Percentiles rank a stretch among this genome's conserved stretches.
phyloP scores from a whole-genome alignment of 2,113 vertebrate genomes.

The Speoplatyrhinus poulsoni region DNA sequence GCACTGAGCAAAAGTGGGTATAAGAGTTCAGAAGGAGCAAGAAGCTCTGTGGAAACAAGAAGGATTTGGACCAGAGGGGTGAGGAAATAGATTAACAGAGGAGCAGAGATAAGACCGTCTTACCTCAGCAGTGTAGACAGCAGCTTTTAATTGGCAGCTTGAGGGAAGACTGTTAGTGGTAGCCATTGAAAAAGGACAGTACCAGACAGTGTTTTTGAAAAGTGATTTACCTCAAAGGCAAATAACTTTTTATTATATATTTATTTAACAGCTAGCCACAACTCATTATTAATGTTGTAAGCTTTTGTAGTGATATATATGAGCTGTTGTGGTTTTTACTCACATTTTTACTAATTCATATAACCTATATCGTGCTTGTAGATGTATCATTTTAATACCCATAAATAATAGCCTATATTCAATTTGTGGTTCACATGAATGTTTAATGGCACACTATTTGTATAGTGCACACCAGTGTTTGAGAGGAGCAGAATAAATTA shows the following conservation, averaged over 20 bases:
- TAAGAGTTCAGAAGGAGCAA: conserved; percentile 27
- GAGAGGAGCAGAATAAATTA: not conserved
- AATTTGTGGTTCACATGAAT: too few relatives aligned
- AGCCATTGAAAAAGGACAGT: conserved; percentile 46
- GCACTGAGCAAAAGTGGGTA: conserved; percentile 6
- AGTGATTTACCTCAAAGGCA: not conserved
- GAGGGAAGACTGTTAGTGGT: conserved; percentile 62
- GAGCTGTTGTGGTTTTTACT: too few relatives aligned
- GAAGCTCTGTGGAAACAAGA: conserved; percentile 73
- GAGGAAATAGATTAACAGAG: conserved; percentile 46
- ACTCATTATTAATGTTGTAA: not conserved
- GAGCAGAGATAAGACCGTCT: conserved; percentile 60
- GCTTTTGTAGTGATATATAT: too few relatives aligned
- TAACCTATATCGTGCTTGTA: too few relatives aligned
- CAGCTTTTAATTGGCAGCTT: conserved; percentile 64
- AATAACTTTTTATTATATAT: too few relatives aligned
- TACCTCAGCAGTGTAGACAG: conserved; percentile 66
- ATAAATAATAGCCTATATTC: too few relatives aligned
- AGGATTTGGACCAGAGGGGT: conserved; percentile 29
- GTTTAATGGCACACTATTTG: not conserved
- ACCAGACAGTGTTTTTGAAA: conserved; percentile 5
- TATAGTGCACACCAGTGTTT: not conserved
- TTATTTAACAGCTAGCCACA: not conserved
- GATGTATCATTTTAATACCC: too few relatives aligned
- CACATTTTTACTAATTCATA: too few relatives aligned